These are phyloP conservation scores for Cavia aperea DNA, from an alignment of 2,113 vertebrate species.

Conservation along the genomic window DNA sequence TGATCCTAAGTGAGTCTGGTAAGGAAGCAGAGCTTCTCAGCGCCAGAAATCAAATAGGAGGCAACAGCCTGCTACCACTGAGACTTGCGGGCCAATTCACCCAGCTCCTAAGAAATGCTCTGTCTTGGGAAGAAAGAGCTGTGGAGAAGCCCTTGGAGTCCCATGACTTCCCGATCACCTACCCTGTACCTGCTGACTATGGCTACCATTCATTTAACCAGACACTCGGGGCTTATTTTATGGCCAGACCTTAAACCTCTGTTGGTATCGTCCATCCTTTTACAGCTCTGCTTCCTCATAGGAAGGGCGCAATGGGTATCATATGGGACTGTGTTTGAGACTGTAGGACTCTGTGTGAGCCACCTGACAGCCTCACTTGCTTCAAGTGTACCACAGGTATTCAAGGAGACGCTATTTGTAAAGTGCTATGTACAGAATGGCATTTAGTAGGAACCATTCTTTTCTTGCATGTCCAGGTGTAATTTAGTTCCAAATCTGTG, in stretches of 20 bases:
- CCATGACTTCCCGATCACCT: background rate
- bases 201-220: background rate
- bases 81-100: background rate
- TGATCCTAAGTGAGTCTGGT: slow-evolving; percentile 7
- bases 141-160: background rate
- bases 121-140: background rate
- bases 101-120: background rate
- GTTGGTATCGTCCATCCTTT: background rate
- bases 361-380: background rate
- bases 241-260: background rate
- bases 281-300: background rate
- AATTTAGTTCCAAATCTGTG: background rate
- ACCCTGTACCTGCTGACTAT: too few relatives aligned
- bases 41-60: background rate
- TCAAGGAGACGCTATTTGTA: background rate
- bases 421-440: background rate
- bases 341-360: background rate
- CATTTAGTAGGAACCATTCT: background rate
- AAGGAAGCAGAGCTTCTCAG: background rate
- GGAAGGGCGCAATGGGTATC: background rate
- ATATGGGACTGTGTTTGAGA: background rate
- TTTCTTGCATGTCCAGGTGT: background rate
- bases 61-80: background rate
- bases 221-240: background rate
- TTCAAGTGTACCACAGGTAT: background rate